Percentiles rank a stretch among this genome's conserved stretches.
phyloP scores from a whole-genome alignment of 2,113 vertebrate species.

The Fregetta grallaria region DNA sequence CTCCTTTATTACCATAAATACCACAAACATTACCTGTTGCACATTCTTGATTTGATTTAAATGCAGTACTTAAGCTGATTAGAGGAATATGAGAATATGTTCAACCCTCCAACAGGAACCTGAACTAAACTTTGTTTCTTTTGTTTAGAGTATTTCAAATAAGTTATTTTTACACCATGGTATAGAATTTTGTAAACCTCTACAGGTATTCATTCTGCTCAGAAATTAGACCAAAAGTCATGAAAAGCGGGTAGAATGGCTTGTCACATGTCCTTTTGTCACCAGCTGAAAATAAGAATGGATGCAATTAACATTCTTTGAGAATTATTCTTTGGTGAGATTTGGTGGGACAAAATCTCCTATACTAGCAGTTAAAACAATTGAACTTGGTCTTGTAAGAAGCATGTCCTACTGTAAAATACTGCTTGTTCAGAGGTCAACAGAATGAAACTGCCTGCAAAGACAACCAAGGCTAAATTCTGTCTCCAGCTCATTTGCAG shows the following conservation, averaged over 20 bases:
- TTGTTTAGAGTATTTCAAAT: neutral
- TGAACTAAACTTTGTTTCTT: constrained; percentile 35
- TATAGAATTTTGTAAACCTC: neutral
- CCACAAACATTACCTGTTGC: constrained; percentile 62
- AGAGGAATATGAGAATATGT: constrained; percentile 30
- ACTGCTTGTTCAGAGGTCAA: neutral
- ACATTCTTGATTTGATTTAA: constrained; percentile 65
- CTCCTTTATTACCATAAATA: constrained; percentile 66
- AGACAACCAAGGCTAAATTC: neutral
- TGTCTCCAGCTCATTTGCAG: neutral
- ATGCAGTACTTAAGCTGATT: constrained; percentile 66
- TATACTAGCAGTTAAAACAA: neutral
- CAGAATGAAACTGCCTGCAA: neutral
- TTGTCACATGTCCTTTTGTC: neutral
- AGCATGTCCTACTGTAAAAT: neutral
- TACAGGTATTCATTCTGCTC: neutral
- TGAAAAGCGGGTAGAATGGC: neutral
- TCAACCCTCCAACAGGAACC: constrained; percentile 26
- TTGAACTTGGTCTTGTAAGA: neutral
- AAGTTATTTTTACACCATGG: neutral
- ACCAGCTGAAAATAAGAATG: neutral
- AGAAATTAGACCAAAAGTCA: neutral
- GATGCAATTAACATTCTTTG: neutral
- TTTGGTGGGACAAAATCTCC: neutral
- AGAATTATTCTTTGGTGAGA: neutral